A percentile compares a stretch with the other conserved stretches of the same genome.
These are phyloP conservation scores for Timema podura DNA, from an alignment of 2,888 invertebrate species.

Conservation along the genomic window DNA sequence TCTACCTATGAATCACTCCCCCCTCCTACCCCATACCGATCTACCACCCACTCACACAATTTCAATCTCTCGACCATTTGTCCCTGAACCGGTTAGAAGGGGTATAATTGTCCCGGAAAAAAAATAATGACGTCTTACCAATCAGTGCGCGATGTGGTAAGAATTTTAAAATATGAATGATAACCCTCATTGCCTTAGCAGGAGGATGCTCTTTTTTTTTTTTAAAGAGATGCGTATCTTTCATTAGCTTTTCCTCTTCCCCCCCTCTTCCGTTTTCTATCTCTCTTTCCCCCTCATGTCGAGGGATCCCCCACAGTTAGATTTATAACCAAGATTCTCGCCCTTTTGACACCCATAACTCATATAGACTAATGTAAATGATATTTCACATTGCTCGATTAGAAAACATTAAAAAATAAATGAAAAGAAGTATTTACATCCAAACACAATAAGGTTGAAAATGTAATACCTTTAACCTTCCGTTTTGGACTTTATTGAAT, in stretches of 20 bases:
- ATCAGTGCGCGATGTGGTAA: background rate
- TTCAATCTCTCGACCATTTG: too few relatives aligned
- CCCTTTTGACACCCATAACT: constrained; percentile 34
- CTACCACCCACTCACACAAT: too few relatives aligned
- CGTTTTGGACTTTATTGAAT: too few relatives aligned
- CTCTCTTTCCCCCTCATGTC: background rate
- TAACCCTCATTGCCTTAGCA: background rate
- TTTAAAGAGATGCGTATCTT: constrained; percentile 27
- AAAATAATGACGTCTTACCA: constrained; percentile 8
- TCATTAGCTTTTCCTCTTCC: constrained; percentile 22
- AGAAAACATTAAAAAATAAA: background rate
- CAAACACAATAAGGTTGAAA: too few relatives aligned
- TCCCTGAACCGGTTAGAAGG: background rate
- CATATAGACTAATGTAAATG: constrained; percentile 46
- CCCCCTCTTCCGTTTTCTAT: background rate
- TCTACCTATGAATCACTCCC: too few relatives aligned
- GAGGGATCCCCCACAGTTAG: constrained; percentile 28
- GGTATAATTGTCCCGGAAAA: background rate
- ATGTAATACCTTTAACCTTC: too few relatives aligned
- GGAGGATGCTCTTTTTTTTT: background rate
- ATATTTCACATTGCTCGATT: constrained; percentile 25
- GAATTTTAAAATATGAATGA: background rate
- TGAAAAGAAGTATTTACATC: too few relatives aligned
- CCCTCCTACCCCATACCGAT: too few relatives aligned
- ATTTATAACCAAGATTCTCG: constrained; percentile 28